Base-by-base conservation (phyloP, 2,888 invertebrate genomes). In the Loripinus fragilis region DNA sequence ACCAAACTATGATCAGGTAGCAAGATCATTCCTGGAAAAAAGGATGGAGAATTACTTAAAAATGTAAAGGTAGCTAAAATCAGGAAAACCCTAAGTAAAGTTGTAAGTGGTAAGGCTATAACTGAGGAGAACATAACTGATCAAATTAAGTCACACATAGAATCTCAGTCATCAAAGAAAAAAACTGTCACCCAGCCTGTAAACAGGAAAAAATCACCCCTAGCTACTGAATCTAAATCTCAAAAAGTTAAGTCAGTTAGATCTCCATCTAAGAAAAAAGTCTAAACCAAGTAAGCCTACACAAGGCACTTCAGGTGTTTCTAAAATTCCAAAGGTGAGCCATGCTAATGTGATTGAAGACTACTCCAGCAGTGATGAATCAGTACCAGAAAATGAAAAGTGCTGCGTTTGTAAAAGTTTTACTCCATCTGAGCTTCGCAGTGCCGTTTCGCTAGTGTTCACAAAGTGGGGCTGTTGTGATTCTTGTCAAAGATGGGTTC, bases 381-480 rank as follows among this genome's bases (percentile, higher is more conserved):
- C 52, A 25, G 52, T 52, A 25, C 25, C n/a, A 52, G 52, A 52
- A 7, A 52, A n/a, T 25, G 52, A 52, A 52, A 52, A 52, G 12
- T 52, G 52, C 12, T 52, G 52, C 25, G 25, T 52, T 10, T 52
- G 52, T 52, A 52, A 52, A 17, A n/a, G n/a, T 23, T 52, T 52
- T 52, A 52, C 52, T 10, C 52, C 52, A 52, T 2, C 12, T 52
- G 52, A 52, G n/a, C 25, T 52, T 25, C 52, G 52, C 23, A 52
- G 25, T 52, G 52, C 52, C 15, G 52, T 52, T 23, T 52, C 52
- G 25, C 25, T 52, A 52, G 52, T 52, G 2, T 52, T 52, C 52
- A 52, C 52, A 52, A 52, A 52, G 25, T 52, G 52, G 25, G 52
- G 52, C 5, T 52, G 52, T 52, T 77, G 72, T n/a, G 52, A 52